Evolutionary conservation across 2,888 invertebrate genomes (phyloP), one percentile per base, ranked within the genome.

Genomic region (Thecophora atra): DNA sequence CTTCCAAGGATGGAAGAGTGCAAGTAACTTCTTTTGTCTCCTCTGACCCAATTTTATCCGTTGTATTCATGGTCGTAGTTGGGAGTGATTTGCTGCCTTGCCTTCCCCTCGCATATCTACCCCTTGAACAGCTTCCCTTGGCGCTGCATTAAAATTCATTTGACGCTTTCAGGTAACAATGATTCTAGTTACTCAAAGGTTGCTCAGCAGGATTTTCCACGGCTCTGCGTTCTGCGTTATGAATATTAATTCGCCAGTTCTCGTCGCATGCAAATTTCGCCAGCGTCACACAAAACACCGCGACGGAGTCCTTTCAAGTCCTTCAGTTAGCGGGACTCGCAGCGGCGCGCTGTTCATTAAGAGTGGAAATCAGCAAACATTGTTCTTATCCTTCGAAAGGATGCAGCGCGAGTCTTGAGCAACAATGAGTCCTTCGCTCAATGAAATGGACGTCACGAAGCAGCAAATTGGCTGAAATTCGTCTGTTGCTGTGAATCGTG

Each of bases 171-270:
- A 15, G 47, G 37, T n/a, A 15, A n/a, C 47, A 47, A n/a, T n/a
- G 47, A 17, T n/a, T 5, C 17, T 47, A 37, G 47, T n/a, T n/a
- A n/a, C 47, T 47, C 47, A n/a, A 11, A 17, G 47, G 47, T 47
- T 47, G 47, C 1, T n/a, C 47, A 47, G 47, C 47, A 37, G 47
- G 47, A 47, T n/a, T 47, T 47, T 37, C 37, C 15, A 11, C 17
- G 47, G 13, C 15, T 15, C 47, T 47, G 47, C 47, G 11, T 11
- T 37, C 37, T 47, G 47, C n/a, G 47, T 47, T 47, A 15, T 47
- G 47, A 47, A n/a, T 47, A 47, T 47, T 47, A 47, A 47, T 47
- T n/a, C 47, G 47, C 47, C 47, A 5, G n/a, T n/a, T n/a, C n/a
- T 37, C 37, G 37, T 2, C 6, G 37, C 7, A 37, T 47, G 47